Percentiles rank a stretch among this genome's conserved stretches.
phyloP scores from a whole-genome alignment of 53 echinoderm and acorn worm genomes.

The Henricia sp. region DNA sequence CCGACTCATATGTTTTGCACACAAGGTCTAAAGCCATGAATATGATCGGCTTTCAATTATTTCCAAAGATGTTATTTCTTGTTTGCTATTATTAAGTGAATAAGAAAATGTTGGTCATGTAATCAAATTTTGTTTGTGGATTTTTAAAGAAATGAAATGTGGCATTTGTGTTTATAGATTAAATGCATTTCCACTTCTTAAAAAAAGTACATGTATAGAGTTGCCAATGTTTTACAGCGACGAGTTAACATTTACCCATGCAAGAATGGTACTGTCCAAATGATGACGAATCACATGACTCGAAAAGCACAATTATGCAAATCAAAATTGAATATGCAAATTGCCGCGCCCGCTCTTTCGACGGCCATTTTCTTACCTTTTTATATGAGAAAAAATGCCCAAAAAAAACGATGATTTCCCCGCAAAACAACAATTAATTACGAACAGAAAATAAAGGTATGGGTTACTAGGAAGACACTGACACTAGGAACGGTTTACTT shows the following conservation, averaged over 20 bases:
- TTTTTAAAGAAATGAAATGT: too few species aligned
- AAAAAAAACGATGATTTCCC: constrained; percentile 57
- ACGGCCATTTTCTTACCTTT: constrained; percentile 45
- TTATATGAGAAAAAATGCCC: constrained; percentile 39
- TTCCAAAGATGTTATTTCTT: too few species aligned
- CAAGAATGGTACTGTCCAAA: constrained; percentile 65
- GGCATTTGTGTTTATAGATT: too few species aligned
- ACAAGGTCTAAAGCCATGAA: too few species aligned
- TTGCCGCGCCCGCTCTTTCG: constrained; percentile 49
- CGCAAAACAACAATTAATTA: constrained; percentile 28
- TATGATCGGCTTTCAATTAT: too few species aligned
- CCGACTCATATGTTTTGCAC: too few species aligned
- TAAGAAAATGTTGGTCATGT: too few species aligned
- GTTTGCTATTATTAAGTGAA: too few species aligned
- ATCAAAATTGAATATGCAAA: constrained; percentile 63
- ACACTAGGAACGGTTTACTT: constrained; percentile 77
- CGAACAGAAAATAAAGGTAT: constrained; percentile 31
- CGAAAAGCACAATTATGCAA: constrained; percentile 32
- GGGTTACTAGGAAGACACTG: constrained; percentile 63
- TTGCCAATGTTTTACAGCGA: too few species aligned
- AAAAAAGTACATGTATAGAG: too few species aligned
- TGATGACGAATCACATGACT: constrained; percentile 33
- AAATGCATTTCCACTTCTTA: too few species aligned
- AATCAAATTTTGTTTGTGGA: too few species aligned
- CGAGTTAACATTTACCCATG: constrained; percentile 52